Base-by-base conservation (phyloP, 2,888 invertebrate species). In the Dione juno region DNA sequence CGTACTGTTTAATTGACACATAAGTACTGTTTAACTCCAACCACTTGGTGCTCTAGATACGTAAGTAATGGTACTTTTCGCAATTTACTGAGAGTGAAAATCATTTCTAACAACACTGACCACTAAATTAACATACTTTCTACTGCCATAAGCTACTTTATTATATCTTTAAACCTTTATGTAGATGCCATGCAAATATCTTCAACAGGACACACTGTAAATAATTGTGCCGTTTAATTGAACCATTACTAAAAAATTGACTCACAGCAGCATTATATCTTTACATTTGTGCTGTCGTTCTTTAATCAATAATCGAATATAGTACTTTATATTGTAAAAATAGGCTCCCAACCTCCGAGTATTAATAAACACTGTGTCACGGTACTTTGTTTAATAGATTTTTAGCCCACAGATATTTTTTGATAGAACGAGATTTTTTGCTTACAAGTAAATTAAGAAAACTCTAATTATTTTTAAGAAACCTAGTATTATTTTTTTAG, bases 81-180 rank as follows among this genome's bases (percentile, higher is more conserved):
- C 88, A 78, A 80, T 83, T 82, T 80, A 79, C 80, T 66, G 84
- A 84, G 78, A 87, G 86, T 82, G 84, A 85, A 84, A 86, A 83
- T 81, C 77, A 82, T 84, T 82, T 84, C 82, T 81, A 83, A 81
- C 77, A 80, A 83, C 82, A 82, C 79, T 80, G 81, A 75, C 77
- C 78, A 78, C 78, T 76, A 81, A 84, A 86, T 86, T 86, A 85
- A 83, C 87, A 84, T 81, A 85, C 82, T 87, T 87, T 88, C 85
- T 85, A 84, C 82, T 79, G 76, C 80, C 78, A 77, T 79, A 79
- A 80, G 76, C 70, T 65, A 69, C 69, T 69, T 74, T 72, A 67
- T 73, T 72, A 72, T 75, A 65, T 53, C 65, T 69, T 68, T 48
- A 37, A 52, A 53, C 70, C 59, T 70, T 66, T 19, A 70, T 63